Evolutionary conservation across 1,140 invertebrate genomes (phyloP), one percentile per base, ranked within the genome.

Genomic region (Leptinotarsa lineolata): DNA sequence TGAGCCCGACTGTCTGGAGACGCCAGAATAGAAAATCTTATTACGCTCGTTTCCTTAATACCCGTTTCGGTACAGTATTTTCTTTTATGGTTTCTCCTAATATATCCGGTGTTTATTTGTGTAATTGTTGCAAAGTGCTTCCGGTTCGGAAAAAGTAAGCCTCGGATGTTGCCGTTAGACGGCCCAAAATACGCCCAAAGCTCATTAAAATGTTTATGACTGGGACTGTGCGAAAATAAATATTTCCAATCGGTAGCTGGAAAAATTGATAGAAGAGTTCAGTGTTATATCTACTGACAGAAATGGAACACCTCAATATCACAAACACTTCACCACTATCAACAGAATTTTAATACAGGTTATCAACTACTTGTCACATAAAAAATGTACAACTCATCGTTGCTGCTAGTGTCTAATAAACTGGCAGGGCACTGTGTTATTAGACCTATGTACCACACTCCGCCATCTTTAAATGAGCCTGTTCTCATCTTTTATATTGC

Each of bases 61-160:
- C 6, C n/a, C n/a, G 15, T 54, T 54, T 54, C 48, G n/a, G 15
- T n/a, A 15, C n/a, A 54, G 15, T 16, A 54, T 54, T 54, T 54
- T 18, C n/a, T 54, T 54, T 54, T 54, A 54, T 54, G 48, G 48
- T 54, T 18, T 54, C 63, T 64, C 63, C 30, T 20, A 64, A 16
- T 24, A 21, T 60, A 24, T 64, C 63, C 63, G 21, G 63, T 64
- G 63, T 64, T 64, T 64, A 64, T 64, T 64, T 64, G 30, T 64
- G 30, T 64, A 64, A 64, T 64, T 64, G 63, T 64, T 64, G 63
- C 30, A 64, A 39, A 64, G 63, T 39, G 63, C 15, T 24, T 64
- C 63, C 63, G 63, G 15, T 64, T 64, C 21, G 63, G 30, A 64
- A 64, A 24, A 64, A 64, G 15, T 18, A 15, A 39, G 63, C 20